Base-by-base conservation (phyloP, 2,888 invertebrate genomes). In the Pyrgus malvae region DNA sequence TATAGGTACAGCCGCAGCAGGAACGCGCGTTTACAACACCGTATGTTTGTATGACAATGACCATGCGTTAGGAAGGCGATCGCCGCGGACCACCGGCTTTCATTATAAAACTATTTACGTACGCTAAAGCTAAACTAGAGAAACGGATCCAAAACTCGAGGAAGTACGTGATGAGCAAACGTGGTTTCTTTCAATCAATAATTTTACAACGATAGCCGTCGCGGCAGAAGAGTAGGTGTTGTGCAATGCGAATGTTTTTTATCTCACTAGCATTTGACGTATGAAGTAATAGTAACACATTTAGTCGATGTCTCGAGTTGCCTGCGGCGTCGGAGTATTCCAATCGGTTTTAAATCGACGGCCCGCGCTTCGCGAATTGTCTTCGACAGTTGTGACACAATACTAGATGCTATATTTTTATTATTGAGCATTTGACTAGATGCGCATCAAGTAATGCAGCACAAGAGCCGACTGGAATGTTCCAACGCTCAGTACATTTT, bases 281-380 rank as follows among this genome's bases (percentile, higher is more conserved):
- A 80, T 79, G 79, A 76, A 79, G 77, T 80, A 82, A 79, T 79
- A 81, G 83, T 88, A 83, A 85, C 83, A 88, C 86, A 85, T 86
- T 87, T 85, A 83, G 78, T 88, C 89, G 88, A 89, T 87, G 89
- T 87, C 84, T 88, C 84, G 86, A 85, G 67, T 72, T 60, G 72
- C 69, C 75, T 68, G 68, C 75, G 51, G 60, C 78, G 76, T 72
- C 61, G 72, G 74, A 78, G 76, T 78, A 78, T 46, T 56, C 55
- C 59, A 57, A 21, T 58, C 63, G 53, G 23, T 59, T 53, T 23
- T 33, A 35, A 42, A 21, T 27, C 37, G 50, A 33, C 21, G 14
- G n/a, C 5, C 29, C 37, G 53, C 53, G 53, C 53, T 51, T 51
- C 37, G 53, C 53, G 53, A 27, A 7, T 35, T 45, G 37, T 45